Evolutionary conservation across 2,113 vertebrate species (phyloP), one percentile per base, ranked within the genome.

Genomic region (Tragelaphus buxtoni): DNA sequence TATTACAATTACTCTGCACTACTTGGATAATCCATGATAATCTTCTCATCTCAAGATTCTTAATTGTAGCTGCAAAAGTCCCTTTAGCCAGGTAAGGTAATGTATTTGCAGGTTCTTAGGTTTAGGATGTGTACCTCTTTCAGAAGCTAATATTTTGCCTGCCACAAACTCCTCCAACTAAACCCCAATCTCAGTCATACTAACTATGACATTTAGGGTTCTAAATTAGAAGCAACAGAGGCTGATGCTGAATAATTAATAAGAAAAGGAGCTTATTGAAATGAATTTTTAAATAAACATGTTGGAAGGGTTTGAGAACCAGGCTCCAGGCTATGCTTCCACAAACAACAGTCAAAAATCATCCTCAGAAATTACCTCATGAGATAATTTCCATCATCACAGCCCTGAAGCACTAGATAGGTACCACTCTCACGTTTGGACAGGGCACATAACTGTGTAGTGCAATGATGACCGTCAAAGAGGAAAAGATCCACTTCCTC

Each of bases 291-390:
- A 72, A 90, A 86, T 45, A 93, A 65, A 82, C 30, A 69, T 88
- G 3, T 72, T 77, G 35, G 26, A 9, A 56, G 16, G 26, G 26
- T 90, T 81, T 90, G 16, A 85, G 69, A 80, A 85, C 2, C 26
- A 89, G 16, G 32, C 16, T 94, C 9, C 58, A 96, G 79, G 53
- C 26, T 83, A 63, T 26, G 20, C 30, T 89, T 94, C 18, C 32
- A 97, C 45, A 80, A 94, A 85, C 53, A 85, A 72, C 53, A 92
- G 85, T 88, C 45, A 94, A 92, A 51, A 92, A 51, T 74, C 32
- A 72, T 85, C 51, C 84, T 92, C 72, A 85, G 39, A 94, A 61
- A 32, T 85, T 35, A 22, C 84, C 45, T 61, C 69, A 83, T 84
- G 69, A 80, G 47, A 39, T 80, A 94, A 88, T 28, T 72, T 81